Evolutionary conservation across 2,113 vertebrate genomes (phyloP), one percentile per base, ranked within the genome.

Genomic region (Crotalus horridus): DNA sequence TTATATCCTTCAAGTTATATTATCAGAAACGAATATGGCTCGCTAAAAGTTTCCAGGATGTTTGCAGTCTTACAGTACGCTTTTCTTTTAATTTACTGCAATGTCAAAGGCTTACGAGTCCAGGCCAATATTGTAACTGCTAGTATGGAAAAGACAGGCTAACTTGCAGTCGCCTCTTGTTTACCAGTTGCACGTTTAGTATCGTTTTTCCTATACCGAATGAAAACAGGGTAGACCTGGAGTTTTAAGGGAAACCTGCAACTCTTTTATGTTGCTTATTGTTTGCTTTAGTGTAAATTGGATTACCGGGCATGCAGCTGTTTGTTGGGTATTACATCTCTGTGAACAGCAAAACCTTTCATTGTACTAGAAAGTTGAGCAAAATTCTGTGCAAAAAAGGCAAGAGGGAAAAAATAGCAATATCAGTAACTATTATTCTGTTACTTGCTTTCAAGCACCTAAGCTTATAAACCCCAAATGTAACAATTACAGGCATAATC

Each of bases 11-110:
- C 69, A 59, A 56, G 86, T 8, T 81, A 43, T 43, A 81, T 17
- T 59, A 39, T 29, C 54, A 58, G 43, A 85, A 89, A 64, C 2
- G 13, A 61, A 4, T 43, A 56, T n/a, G 53, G 17, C 23, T 29
- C 20, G 13, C 5, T 13, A 21, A 81, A 24, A 46, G n/a, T 48
- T 12, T 21, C 3, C 3, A n/a, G 69, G 39, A 43, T 54, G 1
- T 9, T 11, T 55, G 85, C 58, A 56, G 26, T 10, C 15, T 69
- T 48, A 1, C 55, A 64, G 53, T 21, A 23, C 21, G 6, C 3
- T 54, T 92, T 26, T 4, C 21, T 0, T 94, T 59, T 53, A 87
- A 94, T 88, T 96, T 93, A 59, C 90, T 91, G 91, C 91, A 90
- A 89, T 64, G 55, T 24, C 39, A 3, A 81, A 17, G 61, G 15